Evolutionary conservation across 2,113 vertebrate genomes (phyloP).

Genomic region (Herpailurus yagouaroundi): DNA sequence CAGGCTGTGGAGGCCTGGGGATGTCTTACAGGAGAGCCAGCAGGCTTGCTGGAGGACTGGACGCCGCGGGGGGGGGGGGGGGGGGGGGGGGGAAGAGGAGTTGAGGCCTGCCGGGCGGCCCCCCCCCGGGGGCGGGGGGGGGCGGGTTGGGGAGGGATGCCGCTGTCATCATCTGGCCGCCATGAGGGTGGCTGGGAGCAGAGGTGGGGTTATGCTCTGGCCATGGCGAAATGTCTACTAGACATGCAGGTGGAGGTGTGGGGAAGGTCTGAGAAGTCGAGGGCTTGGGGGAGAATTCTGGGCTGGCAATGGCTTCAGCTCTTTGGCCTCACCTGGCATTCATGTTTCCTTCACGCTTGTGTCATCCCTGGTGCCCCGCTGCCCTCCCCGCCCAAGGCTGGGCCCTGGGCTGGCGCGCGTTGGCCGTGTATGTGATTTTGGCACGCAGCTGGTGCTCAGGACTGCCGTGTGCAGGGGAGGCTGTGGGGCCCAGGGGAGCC

Average conservation of each 20-base stretch:
- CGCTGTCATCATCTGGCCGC: neutral
- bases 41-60: neutral
- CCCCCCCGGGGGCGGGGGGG: no score
- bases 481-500: neutral
- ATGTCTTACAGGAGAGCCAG: neutral
- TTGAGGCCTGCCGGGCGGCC: neutral
- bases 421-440: neutral
- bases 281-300: neutral
- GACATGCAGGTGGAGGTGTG: neutral
- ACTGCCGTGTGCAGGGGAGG: neutral
- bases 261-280: neutral
- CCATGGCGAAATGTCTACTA: fast-evolving
- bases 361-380: no score
- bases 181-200: neutral
- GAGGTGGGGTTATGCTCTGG: neutral
- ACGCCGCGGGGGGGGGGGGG: fast-evolving
- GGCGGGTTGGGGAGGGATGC: no score
- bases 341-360: neutral
- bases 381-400: neutral
- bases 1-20: neutral
- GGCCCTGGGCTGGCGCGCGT: neutral
- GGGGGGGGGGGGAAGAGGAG: neutral
- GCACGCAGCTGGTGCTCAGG: neutral
- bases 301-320: neutral
- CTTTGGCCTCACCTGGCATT: neutral